These are phyloP conservation scores for Oncorhynchus nerka DNA, from an alignment of 2,113 vertebrate genomes.

Conservation along the genomic window DNA sequence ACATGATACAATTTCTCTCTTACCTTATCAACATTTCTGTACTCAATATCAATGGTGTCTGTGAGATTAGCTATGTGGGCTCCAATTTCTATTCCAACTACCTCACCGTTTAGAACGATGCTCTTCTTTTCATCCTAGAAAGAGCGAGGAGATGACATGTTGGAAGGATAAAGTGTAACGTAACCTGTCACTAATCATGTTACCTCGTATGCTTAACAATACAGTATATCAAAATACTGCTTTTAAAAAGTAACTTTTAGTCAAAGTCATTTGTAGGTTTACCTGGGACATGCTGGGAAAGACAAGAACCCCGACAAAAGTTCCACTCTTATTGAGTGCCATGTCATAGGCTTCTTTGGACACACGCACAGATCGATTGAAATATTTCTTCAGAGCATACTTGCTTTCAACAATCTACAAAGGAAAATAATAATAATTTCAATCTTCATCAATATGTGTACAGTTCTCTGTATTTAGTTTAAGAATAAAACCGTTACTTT, in stretches of 20 bases:
- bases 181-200: not conserved
- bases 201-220: not conserved
- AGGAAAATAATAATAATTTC: not conserved
- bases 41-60: slow-evolving; percentile 28
- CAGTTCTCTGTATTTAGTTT: not conserved
- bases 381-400: too few relatives aligned
- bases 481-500: not conserved
- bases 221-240: too few relatives aligned
- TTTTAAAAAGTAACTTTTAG: not conserved
- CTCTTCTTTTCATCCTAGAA: slow-evolving; percentile 12
- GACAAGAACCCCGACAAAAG: slow-evolving; percentile 27
- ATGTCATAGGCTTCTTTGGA: slow-evolving; percentile 26
- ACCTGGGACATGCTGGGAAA: slow-evolving; percentile 28
- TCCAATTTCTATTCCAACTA: slow-evolving; percentile 43
- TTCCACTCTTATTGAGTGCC: not conserved
- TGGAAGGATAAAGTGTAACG: not conserved
- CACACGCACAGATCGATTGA: slow-evolving; percentile 4
- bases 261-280: not conserved
- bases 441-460: too few relatives aligned
- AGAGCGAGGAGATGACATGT: not conserved
- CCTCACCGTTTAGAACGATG: slow-evolving; percentile 8
- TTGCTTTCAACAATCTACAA: not conserved
- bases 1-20: not conserved
- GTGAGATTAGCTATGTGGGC: slow-evolving; percentile 43
- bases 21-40: slow-evolving; percentile 24